Evolutionary conservation across 2,888 invertebrate genomes (phyloP).

Genomic region (Lepidocyrtoides sp.): DNA sequence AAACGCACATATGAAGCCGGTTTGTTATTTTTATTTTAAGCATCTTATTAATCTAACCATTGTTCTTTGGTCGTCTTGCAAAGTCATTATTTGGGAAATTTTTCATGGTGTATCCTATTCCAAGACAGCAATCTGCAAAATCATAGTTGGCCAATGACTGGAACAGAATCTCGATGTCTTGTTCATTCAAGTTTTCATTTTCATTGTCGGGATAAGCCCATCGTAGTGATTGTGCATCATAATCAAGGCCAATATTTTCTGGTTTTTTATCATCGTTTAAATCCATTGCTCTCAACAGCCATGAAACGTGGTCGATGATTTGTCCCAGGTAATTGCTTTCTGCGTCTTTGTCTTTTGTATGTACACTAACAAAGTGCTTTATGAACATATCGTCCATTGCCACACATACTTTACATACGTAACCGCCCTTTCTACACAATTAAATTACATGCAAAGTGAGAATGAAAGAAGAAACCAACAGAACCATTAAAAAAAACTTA

Average conservation of each 20-base stretch:
- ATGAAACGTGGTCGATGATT: slow-evolving; percentile 83
- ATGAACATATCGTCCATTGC: slow-evolving; percentile 77
- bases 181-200: slow-evolving; percentile 66
- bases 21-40: too few relatives aligned
- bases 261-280: slow-evolving; percentile 78
- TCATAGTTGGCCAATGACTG: slow-evolving; percentile 74
- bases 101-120: slow-evolving; percentile 84
- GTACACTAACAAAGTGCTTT: slow-evolving; percentile 44
- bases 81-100: slow-evolving; percentile 73
- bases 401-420: slow-evolving; percentile 84
- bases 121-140: slow-evolving; percentile 84
- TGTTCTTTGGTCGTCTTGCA: slow-evolving; percentile 67
- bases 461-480: neutral
- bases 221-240: slow-evolving; percentile 72
- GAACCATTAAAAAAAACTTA: neutral
- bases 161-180: slow-evolving; percentile 80
- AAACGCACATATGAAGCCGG: too few relatives aligned
- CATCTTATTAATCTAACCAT: neutral
- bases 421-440: slow-evolving; percentile 80
- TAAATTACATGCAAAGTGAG: neutral
- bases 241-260: slow-evolving; percentile 83
- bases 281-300: slow-evolving; percentile 84
- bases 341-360: neutral
- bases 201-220: slow-evolving; percentile 70
- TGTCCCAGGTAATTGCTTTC: slow-evolving; percentile 60